Conservation (phyloP, 2,113 vertebrate species). For the Notothenia coriiceps region DNA sequence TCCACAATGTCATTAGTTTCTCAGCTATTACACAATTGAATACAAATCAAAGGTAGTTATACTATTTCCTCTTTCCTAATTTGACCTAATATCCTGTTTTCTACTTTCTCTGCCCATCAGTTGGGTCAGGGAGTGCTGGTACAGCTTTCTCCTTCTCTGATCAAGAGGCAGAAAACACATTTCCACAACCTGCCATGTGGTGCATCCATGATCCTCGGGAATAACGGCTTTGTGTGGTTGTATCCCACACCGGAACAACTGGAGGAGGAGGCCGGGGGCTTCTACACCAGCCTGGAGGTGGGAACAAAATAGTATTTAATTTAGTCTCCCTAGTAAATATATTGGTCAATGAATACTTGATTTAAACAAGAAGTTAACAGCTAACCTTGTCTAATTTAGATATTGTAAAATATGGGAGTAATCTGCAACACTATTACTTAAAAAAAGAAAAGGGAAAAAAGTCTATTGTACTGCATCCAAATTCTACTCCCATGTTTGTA, state of each 20-base stretch:
- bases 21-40: background rate
- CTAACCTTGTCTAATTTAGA: background rate
- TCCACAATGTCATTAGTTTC: background rate
- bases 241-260: constrained; percentile 90
- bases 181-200: constrained; percentile 96
- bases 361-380: background rate
- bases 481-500: background rate
- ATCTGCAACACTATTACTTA: background rate
- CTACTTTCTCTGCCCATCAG: constrained; percentile 72
- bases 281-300: constrained; percentile 91
- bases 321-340: background rate
- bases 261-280: constrained; percentile 93
- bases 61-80: background rate
- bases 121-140: constrained; percentile 95
- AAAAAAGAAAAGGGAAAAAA: no score
- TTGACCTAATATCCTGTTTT: background rate
- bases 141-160: constrained; percentile 92
- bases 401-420: background rate
- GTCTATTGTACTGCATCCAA: background rate
- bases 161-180: constrained; percentile 97
- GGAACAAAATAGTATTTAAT: background rate
- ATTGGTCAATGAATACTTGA: background rate
- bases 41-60: background rate
- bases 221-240: constrained; percentile 97
- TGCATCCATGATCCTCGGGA: constrained; percentile 93